Conservation (phyloP, 2,888 invertebrate genomes). For the Cosmopolites sordidus region DNA sequence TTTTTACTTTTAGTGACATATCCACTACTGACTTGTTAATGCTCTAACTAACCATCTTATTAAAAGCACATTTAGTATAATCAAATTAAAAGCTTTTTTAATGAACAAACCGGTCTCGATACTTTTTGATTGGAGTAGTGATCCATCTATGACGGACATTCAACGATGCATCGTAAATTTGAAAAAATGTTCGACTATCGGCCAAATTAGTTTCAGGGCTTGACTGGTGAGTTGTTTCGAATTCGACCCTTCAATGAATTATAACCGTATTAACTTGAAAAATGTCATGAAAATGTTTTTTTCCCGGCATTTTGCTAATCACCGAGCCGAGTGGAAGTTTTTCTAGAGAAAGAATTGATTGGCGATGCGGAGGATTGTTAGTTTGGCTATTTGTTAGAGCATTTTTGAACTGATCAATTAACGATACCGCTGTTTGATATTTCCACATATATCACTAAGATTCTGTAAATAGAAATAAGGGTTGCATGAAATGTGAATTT, state of each 20-base stretch:
- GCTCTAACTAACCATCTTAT: no score
- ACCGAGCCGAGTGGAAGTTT: conserved; percentile 12
- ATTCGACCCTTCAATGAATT: conserved; percentile 18
- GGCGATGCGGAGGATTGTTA: conserved; percentile 16
- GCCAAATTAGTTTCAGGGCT: neutral
- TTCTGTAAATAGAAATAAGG: no score
- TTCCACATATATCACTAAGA: no score
- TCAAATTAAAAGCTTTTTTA: no score
- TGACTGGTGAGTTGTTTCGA: neutral
- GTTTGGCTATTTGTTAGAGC: conserved; percentile 16
- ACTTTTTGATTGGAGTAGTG: no score
- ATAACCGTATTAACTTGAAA: conserved; percentile 25
- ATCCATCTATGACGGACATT: neutral
- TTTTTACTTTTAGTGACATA: no score
- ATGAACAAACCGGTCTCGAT: neutral
- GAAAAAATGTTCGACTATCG: neutral
- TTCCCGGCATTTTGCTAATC: conserved; percentile 7
- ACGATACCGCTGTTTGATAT: no score
- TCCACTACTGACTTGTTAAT: no score
- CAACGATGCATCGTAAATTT: neutral
- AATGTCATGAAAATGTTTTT: conserved; percentile 26
- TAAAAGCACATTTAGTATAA: no score
- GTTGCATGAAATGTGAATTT: no score
- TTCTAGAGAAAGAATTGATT: conserved; percentile 19
- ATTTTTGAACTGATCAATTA: no score